These are phyloP conservation scores for Ommatoiulus sabulosus DNA, from an alignment of 2,888 invertebrate species.

Conservation along the genomic window DNA sequence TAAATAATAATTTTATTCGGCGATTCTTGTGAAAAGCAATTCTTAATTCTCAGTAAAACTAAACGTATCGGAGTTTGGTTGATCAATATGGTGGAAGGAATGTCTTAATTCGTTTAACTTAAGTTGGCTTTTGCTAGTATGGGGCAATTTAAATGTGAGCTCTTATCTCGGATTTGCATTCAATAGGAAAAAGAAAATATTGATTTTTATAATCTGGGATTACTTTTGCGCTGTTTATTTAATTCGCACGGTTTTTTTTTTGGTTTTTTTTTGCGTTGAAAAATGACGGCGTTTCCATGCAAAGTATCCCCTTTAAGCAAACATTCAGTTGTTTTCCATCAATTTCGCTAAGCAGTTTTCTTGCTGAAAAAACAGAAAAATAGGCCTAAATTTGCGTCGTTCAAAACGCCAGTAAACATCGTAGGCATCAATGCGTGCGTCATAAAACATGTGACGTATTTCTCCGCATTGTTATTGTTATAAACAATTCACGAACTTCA, in stretches of 20 bases:
- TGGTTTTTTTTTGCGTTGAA: background rate
- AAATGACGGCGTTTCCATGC: background rate
- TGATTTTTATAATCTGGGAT: background rate
- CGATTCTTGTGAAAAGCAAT: too few relatives aligned
- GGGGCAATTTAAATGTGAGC: too few relatives aligned
- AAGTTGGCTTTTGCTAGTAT: too few relatives aligned
- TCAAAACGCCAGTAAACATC: background rate
- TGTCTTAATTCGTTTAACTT: too few relatives aligned
- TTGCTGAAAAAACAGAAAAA: background rate
- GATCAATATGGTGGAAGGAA: too few relatives aligned
- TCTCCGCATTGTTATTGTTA: constrained; percentile 31
- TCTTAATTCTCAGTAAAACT: too few relatives aligned
- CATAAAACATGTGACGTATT: constrained; percentile 5
- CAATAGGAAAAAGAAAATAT: background rate
- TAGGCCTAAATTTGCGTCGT: background rate
- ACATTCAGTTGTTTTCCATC: constrained; percentile 13
- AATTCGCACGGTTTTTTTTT: background rate
- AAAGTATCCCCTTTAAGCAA: constrained; percentile 15
- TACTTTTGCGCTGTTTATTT: background rate
- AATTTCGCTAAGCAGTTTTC: constrained; percentile 40
- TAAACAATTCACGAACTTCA: background rate
- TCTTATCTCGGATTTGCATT: too few relatives aligned
- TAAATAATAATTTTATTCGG: too few relatives aligned
- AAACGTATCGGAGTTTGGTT: background rate
- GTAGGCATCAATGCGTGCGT: constrained; percentile 36